Base-by-base conservation (phyloP, 1,140 invertebrate genomes). In the Papilio dardanus region DNA sequence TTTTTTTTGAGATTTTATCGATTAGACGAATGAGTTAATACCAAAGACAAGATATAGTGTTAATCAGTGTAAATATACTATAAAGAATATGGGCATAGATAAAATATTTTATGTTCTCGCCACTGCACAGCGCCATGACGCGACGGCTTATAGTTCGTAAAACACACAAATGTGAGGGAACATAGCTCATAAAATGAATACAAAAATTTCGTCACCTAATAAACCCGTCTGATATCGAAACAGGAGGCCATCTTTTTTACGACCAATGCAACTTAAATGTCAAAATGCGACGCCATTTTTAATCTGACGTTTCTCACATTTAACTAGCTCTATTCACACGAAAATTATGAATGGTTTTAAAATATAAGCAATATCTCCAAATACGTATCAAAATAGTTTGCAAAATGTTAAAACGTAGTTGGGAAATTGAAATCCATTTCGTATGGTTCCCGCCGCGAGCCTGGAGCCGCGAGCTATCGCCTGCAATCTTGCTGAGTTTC, bases 141-240 rank as follows among this genome's bases (percentile, higher is more conserved):
- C 33, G 35, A 40, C 67, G 33, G 24, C 65, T 19, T 19, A 10
- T 5, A 66, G 65, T 66, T 35, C 65, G 31, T 66, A 66, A 66
- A 69, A 68, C 16, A 31, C 65, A 33, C 67, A 69, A 69, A 69
- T 69, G 67, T 69, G 67, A 40, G 67, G 30, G 65, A 67, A 69
- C 12, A 14, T 16, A 21, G 21, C 19, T 69, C 67, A 24, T 69
- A 69, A 69, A 69, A 40, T 69, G 67, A 42, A 69, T 40, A 69
- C 35, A 69, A 40, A 69, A 69, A 69, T n/a, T 66, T 67, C 67
- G 19, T 19, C 31, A 21, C 31, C 35, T 69, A 69, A 42, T 69
- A 69, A 69, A 69, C 33, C 35, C 67, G n/a, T 21, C 67, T 37
- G 67, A 69, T 69, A 69, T 40, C 35, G 33, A 35, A 68, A 66